Evolutionary conservation across 2,797 vertebrate species (phyloP).

Genomic region (Mormyrops attenuatus): DNA sequence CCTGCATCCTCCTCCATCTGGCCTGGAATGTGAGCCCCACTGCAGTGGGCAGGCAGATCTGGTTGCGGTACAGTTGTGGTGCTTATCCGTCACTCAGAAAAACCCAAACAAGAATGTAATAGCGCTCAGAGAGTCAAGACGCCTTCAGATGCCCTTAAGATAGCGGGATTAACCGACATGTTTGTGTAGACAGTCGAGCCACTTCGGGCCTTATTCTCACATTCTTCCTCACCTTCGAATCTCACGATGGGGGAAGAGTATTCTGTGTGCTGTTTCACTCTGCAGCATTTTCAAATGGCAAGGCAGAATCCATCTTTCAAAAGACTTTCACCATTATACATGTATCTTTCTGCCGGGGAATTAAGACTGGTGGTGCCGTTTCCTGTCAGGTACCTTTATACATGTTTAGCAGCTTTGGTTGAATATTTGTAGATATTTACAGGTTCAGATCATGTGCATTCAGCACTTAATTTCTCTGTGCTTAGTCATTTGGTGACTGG

Average conservation of each 20-base stretch:
- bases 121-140: neutral
- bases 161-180: neutral
- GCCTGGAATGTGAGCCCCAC: neutral
- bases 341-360: neutral
- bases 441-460: neutral
- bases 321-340: neutral
- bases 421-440: neutral
- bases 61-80: neutral
- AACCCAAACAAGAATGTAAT: neutral
- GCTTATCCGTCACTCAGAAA: neutral
- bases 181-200: neutral
- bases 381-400: neutral
- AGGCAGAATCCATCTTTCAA: neutral
- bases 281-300: neutral
- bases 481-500: neutral
- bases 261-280: neutral
- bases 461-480: neutral
- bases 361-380: neutral
- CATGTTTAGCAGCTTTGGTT: neutral
- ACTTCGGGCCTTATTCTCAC: neutral
- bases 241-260: neutral
- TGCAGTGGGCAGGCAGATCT: neutral
- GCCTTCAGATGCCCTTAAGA: neutral
- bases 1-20: neutral
- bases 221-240: neutral